Conservation (phyloP, 2,888 invertebrate genomes). For the Pandemis cinnamomeana region DNA sequence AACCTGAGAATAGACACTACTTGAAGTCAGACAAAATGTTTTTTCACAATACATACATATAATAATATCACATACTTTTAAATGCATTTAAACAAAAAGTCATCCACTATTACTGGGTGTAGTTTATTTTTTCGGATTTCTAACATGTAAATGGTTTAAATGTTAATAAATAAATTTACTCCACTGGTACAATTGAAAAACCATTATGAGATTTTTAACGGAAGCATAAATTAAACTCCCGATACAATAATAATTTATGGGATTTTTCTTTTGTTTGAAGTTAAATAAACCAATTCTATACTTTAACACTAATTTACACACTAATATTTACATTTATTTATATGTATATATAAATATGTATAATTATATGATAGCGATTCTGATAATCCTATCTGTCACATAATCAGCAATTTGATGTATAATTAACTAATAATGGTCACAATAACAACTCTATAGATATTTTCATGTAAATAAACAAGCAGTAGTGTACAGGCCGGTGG, state of each 20-base stretch:
- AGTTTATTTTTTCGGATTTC: conserved; percentile 58
- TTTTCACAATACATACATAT: conserved; percentile 66
- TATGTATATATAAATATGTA: conserved; percentile 85
- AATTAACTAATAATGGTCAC: conserved; percentile 85
- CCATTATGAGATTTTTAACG: conserved; percentile 84
- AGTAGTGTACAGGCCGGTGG: conserved; percentile 72
- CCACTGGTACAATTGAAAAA: conserved; percentile 84
- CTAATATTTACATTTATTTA: conserved; percentile 85
- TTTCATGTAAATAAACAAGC: conserved; percentile 83
- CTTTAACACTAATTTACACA: conserved; percentile 81
- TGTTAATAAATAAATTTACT: conserved; percentile 77
- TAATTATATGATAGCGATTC: conserved; percentile 82
- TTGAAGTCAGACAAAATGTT: conserved; percentile 83
- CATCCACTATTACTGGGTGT: conserved; percentile 66
- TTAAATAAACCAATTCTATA: conserved; percentile 85
- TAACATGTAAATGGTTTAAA: conserved; percentile 57
- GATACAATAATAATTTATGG: conserved; percentile 84
- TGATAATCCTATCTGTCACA: conserved; percentile 79
- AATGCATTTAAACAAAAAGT: conserved; percentile 80
- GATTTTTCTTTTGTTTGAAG: conserved; percentile 80
- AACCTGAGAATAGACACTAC: conserved; percentile 77
- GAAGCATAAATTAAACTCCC: conserved; percentile 80
- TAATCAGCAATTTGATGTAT: conserved; percentile 80
- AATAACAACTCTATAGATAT: conserved; percentile 84
- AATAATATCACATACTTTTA: conserved; percentile 84